These are phyloP conservation scores for Gallinago undulata DNA, from an alignment of 2,113 vertebrate species.

Conservation along the genomic window DNA sequence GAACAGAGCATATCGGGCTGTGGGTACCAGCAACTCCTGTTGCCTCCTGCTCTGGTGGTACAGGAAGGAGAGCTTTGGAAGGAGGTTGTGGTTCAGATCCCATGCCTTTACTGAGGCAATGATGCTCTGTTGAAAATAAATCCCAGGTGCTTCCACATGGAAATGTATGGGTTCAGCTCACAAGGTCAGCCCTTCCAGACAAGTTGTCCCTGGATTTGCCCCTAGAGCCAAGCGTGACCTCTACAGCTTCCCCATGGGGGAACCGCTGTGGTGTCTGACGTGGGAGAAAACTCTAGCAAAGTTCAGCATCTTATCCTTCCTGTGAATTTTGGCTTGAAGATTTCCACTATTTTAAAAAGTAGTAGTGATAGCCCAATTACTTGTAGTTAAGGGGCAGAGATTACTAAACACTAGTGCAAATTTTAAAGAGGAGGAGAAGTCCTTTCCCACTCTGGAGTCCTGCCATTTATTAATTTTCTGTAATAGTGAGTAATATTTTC, in stretches of 20 bases:
- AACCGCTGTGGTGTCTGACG: background rate
- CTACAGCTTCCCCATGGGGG: background rate
- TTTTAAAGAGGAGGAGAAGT: background rate
- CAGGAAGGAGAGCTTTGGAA: background rate
- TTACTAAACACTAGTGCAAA: background rate
- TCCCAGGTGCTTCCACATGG: background rate
- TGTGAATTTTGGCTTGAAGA: background rate
- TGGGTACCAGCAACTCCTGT: background rate
- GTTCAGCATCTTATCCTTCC: background rate
- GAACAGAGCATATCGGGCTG: background rate
- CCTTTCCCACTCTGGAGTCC: background rate
- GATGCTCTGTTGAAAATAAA: background rate
- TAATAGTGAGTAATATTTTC: conserved; percentile 3
- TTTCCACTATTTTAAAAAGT: background rate
- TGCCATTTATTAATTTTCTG: conserved; percentile 18
- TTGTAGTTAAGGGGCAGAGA: background rate
- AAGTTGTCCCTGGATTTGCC: background rate
- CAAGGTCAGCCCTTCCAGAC: background rate
- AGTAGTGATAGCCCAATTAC: background rate
- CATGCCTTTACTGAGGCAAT: background rate
- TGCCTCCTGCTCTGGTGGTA: background rate
- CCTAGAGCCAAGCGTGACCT: background rate
- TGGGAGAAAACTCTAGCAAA: background rate
- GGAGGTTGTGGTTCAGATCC: background rate
- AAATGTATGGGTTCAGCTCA: background rate